Percentiles rank a stretch among this genome's conserved stretches.
Conservation (phyloP, 2,797 vertebrate genomes). For the Harpagifer antarcticus region DNA sequence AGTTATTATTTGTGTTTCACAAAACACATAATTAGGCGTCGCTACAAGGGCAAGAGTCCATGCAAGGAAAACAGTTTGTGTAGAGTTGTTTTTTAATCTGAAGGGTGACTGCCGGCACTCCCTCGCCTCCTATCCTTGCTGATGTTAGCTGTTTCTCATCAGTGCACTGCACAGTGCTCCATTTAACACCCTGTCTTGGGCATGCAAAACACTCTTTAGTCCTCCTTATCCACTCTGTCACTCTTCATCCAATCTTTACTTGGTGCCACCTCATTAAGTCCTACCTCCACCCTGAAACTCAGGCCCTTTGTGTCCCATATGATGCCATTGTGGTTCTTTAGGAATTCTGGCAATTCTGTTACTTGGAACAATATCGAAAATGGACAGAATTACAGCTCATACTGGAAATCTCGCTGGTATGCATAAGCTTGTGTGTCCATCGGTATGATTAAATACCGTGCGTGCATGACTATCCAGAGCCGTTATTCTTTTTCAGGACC, state of each 20-base stretch:
- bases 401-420: constrained; percentile 31
- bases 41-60: constrained; percentile 11
- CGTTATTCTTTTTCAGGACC: constrained; percentile 67
- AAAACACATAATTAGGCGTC: constrained; percentile 13
- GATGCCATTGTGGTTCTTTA: constrained; percentile 70
- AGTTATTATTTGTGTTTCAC: constrained; percentile 33
- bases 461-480: constrained; percentile 54
- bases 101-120: constrained; percentile 4
- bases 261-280: constrained; percentile 58
- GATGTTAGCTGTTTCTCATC: constrained; percentile 57
- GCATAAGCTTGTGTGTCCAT: constrained; percentile 21
- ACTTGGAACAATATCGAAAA: constrained; percentile 45
- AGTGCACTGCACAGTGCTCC: constrained; percentile 26
- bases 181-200: constrained; percentile 30
- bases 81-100: constrained; percentile 27
- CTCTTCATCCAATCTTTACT: constrained; percentile 47
- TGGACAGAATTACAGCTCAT: constrained; percentile 34
- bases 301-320: constrained; percentile 43
- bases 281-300: constrained; percentile 48
- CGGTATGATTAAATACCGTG: constrained; percentile 56
- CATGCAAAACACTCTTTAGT: constrained; percentile 12
- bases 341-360: constrained; percentile 61
- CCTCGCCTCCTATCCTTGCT: constrained; percentile 1
- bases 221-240: constrained; percentile 39
- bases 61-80: background rate